Percentiles rank a stretch among this genome's conserved stretches.
Conservation (phyloP, 2,888 invertebrate genomes). For the Andrena dorsata region DNA sequence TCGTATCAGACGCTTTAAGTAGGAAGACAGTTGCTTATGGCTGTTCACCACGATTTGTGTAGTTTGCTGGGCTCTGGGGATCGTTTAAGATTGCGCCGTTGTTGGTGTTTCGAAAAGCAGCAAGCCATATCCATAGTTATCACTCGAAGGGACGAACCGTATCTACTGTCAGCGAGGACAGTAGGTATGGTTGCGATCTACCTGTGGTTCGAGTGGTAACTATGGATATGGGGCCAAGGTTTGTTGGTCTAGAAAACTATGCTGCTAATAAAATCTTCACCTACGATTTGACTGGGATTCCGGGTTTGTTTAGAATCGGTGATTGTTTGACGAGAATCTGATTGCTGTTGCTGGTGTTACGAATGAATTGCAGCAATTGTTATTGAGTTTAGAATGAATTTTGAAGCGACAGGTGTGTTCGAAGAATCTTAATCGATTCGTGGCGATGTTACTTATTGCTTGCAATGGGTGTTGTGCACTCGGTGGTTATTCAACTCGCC, state of each 20-base stretch:
- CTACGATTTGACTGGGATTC: neutral
- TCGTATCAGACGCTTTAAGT: neutral
- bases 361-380: neutral
- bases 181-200: slow-evolving; percentile 18
- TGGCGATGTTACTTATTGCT: neutral
- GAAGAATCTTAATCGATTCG: neutral
- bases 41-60: no score
- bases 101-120: slow-evolving; percentile 7
- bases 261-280: neutral
- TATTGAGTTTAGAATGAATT: neutral
- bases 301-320: no score
- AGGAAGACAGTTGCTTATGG: no score
- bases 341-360: no score
- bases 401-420: slow-evolving; percentile 29
- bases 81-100: neutral
- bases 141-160: slow-evolving; percentile 50
- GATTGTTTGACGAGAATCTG: no score
- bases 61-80: neutral
- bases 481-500: neutral
- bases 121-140: slow-evolving; percentile 59
- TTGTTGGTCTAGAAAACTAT: slow-evolving; percentile 21
- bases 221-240: slow-evolving; percentile 48
- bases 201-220: slow-evolving; percentile 52
- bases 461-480: neutral
- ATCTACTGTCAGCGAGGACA: slow-evolving; percentile 19